Percentiles rank a stretch among this genome's conserved stretches.
These are phyloP conservation scores for Ceratosolen solmsi DNA, from an alignment of 1,140 invertebrate genomes.

Conservation along the genomic window DNA sequence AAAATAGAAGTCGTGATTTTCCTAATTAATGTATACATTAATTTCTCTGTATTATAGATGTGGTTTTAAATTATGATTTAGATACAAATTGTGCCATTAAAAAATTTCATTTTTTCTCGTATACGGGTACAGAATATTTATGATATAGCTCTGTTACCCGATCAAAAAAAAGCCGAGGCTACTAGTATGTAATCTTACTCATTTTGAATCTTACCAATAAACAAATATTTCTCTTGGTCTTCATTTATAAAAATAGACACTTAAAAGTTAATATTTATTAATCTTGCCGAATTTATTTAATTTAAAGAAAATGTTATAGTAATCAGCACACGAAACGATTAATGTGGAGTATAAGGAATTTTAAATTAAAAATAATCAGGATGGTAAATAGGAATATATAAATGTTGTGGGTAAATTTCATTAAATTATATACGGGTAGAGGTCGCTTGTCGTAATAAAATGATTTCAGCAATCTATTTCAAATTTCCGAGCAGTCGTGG, in stretches of 20 bases:
- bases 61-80: background rate
- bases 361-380: too few species aligned
- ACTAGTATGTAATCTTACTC: background rate
- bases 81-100: background rate
- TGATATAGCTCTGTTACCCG: background rate
- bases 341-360: too few species aligned
- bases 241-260: background rate
- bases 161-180: background rate
- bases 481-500: too few species aligned
- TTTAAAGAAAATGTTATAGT: too few species aligned
- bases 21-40: background rate
- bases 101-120: background rate
- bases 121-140: background rate
- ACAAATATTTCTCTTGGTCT: background rate
- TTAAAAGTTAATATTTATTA: background rate
- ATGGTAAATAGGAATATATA: too few species aligned
- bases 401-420: too few species aligned
- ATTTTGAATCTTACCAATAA: background rate
- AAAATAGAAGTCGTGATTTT: background rate
- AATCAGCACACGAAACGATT: too few species aligned
- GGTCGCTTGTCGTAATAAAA: too few species aligned
- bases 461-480: too few species aligned
- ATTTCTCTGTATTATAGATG: background rate
- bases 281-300: too few species aligned
- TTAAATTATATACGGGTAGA: too few species aligned